phyloP scores from a whole-genome alignment of 2,888 invertebrate genomes.

The Standfussiana lucernea region DNA sequence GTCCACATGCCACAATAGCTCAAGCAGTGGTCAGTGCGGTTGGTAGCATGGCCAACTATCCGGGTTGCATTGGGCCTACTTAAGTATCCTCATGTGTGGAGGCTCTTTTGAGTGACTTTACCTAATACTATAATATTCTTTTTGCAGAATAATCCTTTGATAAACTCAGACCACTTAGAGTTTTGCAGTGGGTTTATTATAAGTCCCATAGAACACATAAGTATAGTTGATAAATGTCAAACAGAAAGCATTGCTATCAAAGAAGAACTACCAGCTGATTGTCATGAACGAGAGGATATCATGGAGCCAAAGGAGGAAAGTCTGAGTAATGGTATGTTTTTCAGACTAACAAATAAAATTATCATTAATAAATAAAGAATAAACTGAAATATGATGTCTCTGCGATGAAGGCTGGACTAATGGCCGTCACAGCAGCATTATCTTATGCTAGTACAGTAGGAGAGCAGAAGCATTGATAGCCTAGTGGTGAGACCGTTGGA shows the following conservation, averaged over 20 bases:
- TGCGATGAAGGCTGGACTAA: too few species aligned
- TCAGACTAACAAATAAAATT: too few species aligned
- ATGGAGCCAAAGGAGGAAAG: too few species aligned
- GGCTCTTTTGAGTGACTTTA: neutral
- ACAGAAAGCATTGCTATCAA: neutral
- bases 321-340: too few species aligned
- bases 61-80: neutral
- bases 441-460: too few species aligned
- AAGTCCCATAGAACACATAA: neutral
- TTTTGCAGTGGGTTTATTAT: neutral
- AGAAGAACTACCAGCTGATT: neutral
- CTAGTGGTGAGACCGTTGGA: too few species aligned
- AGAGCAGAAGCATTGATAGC: too few species aligned
- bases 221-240: neutral
- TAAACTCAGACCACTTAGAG: neutral
- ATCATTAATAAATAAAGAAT: too few species aligned
- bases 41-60: neutral
- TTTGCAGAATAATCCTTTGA: neutral
- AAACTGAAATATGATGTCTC: too few species aligned
- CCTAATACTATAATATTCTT: neutral
- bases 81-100: neutral
- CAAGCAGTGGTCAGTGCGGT: neutral
- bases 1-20: neutral
- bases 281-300: neutral
- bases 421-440: too few species aligned